Base-by-base conservation (phyloP, 1,140 invertebrate species). In the Cydia splendana region DNA sequence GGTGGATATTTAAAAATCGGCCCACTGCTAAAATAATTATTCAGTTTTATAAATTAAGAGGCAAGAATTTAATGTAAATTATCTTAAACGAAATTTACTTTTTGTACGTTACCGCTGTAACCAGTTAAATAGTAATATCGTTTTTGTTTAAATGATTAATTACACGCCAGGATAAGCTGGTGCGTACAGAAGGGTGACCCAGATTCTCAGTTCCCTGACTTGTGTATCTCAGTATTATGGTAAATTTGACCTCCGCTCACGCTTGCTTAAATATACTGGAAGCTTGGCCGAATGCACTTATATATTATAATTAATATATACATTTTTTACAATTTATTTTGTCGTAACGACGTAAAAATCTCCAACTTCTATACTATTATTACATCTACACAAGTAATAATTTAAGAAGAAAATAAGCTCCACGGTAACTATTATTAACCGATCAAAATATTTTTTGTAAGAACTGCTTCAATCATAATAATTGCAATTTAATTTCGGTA, bases 81-180 rank as follows among this genome's bases (percentile, higher is more conserved):
- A 62, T 7, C 6, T 24, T 62, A 62, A 62, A 10, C 9, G 4
- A 62, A 62, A 24, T 12, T 20, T 24, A 24, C 20, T 62, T 62
- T 12, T 18, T 53, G 51, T 18, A n/a, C 3, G n/a, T 53, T n/a
- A 15, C 12, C 42, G 2, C 10, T 13, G 3, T 48, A 53, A 18
- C 3, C n/a, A 53, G 15, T 51, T 51, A 51, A 34, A 34, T 53
- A 53, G 51, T n/a, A 18, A n/a, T 53, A 18, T 0, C 12, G 57
- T 62, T 62, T 62, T 62, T 62, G 57, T 62, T n/a, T 10, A 62
- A 10, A n/a, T 62, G 57, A 62, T 62, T 62, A 62, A 62, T 62
- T 62, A 62, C 20, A 62, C 57, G 57, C 57, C 9, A 62, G 57
- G 10, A 7, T 62, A 62, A 62, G 57, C 57, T 24, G 53, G 53